Percentiles rank a stretch among this genome's conserved stretches.
These are phyloP conservation scores for Ceratina japonica DNA, from an alignment of 1,140 invertebrate genomes.

Conservation along the genomic window DNA sequence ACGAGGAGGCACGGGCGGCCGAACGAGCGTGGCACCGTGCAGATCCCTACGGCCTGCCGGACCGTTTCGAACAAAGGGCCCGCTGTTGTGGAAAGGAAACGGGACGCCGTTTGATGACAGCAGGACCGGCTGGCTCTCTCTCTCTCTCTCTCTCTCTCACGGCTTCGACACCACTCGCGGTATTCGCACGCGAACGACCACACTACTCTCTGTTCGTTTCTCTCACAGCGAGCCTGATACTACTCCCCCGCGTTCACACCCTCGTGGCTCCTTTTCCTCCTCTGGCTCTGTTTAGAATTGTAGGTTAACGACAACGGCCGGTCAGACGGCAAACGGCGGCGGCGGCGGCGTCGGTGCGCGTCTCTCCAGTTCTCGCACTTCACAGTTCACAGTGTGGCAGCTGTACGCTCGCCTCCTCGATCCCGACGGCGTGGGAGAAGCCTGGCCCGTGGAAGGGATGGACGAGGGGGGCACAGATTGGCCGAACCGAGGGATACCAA, in stretches of 20 bases:
- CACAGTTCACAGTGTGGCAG: constrained; percentile 46
- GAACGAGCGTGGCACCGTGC: not conserved
- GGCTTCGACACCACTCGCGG: constrained; percentile 1
- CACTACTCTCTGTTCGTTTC: too few relatives aligned
- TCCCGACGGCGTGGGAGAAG: constrained; percentile 17
- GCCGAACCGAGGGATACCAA: constrained; percentile 40
- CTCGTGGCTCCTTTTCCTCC: constrained; percentile 2
- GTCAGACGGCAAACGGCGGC: constrained; percentile 33
- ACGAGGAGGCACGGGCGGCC: too few relatives aligned
- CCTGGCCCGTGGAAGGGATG: not conserved
- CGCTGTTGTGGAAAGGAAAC: not conserved
- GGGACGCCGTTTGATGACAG: not conserved
- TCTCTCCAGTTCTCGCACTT: constrained; percentile 53
- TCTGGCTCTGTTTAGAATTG: constrained; percentile 23
- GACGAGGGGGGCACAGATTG: constrained; percentile 29
- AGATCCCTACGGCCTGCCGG: too few relatives aligned
- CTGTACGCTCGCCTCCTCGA: constrained; percentile 51
- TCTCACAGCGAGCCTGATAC: not conserved
- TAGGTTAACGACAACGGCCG: constrained; percentile 43
- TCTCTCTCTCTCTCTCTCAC: too few relatives aligned
- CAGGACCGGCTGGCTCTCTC: constrained; percentile 4
- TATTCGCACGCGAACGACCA: not conserved
- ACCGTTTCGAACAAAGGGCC: too few relatives aligned
- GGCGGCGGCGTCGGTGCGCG: constrained; percentile 53
- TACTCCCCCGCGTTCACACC: not conserved